Percentiles rank a stretch among this genome's conserved stretches.
Conservation (phyloP, 2,113 vertebrate species). For the Lampris megalopsis region DNA sequence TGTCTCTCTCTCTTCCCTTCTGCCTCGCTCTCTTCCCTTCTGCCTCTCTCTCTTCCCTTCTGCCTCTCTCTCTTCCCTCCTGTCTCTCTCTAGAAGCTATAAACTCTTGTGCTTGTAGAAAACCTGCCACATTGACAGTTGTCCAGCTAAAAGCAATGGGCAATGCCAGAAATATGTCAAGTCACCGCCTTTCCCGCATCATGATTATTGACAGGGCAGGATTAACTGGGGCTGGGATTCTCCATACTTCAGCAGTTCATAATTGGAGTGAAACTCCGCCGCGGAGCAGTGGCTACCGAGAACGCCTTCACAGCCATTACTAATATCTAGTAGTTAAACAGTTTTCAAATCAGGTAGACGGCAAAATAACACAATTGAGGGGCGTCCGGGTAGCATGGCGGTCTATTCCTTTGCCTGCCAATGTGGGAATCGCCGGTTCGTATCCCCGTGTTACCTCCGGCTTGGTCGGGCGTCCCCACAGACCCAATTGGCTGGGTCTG, state of each 20-base stretch:
- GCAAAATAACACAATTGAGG: background rate
- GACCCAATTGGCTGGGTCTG: too few relatives aligned
- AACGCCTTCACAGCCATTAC: slow-evolving; percentile 56
- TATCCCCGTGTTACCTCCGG: too few relatives aligned
- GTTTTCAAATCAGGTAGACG: slow-evolving; percentile 33
- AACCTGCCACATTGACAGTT: slow-evolving; percentile 69
- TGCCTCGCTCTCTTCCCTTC: slow-evolving; percentile 31
- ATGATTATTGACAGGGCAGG: slow-evolving; percentile 75
- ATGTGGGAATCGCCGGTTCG: too few relatives aligned
- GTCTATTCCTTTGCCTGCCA: too few relatives aligned
- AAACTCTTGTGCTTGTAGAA: slow-evolving; percentile 63
- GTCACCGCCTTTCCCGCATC: slow-evolving; percentile 68
- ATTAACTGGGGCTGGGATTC: slow-evolving; percentile 73
- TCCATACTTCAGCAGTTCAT: slow-evolving; percentile 78
- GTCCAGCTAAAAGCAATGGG: slow-evolving; percentile 70
- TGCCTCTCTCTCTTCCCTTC: slow-evolving; percentile 21
- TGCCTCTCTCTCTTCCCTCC: slow-evolving; percentile 20
- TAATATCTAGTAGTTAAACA: slow-evolving; percentile 62
- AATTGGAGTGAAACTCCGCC: slow-evolving; percentile 75
- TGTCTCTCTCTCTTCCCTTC: slow-evolving; percentile 27
- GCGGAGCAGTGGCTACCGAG: slow-evolving; percentile 57
- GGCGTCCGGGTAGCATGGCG: too few relatives aligned
- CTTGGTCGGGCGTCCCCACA: too few relatives aligned
- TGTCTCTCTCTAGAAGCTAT: slow-evolving; percentile 47
- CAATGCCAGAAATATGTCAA: slow-evolving; percentile 72